These are phyloP conservation scores for Danio kyathit DNA, from an alignment of 2,797 vertebrate genomes.

Conservation along the genomic window DNA sequence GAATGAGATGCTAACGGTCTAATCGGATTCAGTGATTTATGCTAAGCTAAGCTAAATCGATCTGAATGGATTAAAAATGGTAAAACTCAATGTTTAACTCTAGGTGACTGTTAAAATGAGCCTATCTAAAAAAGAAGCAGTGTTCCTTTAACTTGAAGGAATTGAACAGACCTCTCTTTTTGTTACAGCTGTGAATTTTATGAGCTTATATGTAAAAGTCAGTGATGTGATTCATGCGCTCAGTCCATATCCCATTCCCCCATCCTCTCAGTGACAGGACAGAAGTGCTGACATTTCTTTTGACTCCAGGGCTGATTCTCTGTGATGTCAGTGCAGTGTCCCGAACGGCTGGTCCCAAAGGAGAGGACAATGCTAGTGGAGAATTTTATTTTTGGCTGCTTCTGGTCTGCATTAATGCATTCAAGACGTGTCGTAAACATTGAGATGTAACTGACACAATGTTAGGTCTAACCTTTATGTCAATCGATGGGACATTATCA, in stretches of 20 bases:
- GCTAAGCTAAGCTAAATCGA: not conserved
- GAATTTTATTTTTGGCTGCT: not conserved
- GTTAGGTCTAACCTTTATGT: conserved; percentile 21
- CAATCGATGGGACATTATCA: conserved; percentile 29
- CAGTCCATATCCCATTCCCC: conserved; percentile 21
- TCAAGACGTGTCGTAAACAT: conserved; percentile 5
- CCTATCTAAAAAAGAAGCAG: too few relatives aligned
- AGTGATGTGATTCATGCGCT: conserved; percentile 8
- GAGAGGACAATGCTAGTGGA: conserved; percentile 11
- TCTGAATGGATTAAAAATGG: too few relatives aligned
- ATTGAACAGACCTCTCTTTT: not conserved
- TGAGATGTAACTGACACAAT: conserved; percentile 28
- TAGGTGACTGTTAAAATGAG: too few relatives aligned
- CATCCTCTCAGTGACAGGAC: conserved; percentile 37
- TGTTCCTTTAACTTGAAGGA: not conserved
- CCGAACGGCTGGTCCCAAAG: conserved; percentile 41
- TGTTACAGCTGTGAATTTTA: conserved; percentile 6
- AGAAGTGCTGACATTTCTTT: conserved; percentile 55
- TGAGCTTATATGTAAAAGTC: conserved; percentile 16
- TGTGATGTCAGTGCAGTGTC: conserved; percentile 34
- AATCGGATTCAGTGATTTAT: too few relatives aligned
- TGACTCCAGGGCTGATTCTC: conserved; percentile 44
- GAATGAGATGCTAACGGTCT: too few relatives aligned
- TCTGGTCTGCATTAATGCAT: conserved; percentile 3
- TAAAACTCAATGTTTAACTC: too few relatives aligned